Conservation (phyloP, 2,888 invertebrate species). For the Drosophila recens region DNA sequence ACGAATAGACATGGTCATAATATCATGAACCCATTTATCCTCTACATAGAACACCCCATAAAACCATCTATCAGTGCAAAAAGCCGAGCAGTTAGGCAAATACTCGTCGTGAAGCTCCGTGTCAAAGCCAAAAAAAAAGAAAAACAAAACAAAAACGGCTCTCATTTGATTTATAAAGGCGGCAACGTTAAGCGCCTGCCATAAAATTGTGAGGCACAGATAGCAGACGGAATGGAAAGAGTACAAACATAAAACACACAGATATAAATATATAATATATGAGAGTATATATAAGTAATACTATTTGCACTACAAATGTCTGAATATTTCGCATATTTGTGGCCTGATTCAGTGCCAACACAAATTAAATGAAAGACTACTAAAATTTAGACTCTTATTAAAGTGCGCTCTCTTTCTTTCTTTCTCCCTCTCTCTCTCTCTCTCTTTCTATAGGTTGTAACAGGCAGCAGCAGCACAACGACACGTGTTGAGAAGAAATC, state of each 20-base stretch:
- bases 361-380: not conserved
- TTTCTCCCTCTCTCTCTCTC: not conserved
- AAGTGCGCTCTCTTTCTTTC: conserved; percentile 1
- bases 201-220: conserved; percentile 62
- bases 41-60: not conserved
- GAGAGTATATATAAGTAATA: conserved; percentile 14
- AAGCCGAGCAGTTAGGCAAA: conserved; percentile 27
- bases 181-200: conserved; percentile 55
- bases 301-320: conserved; percentile 32
- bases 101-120: conserved; percentile 8
- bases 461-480: conserved; percentile 85
- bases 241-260: conserved; percentile 8
- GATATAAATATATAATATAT: conserved; percentile 12
- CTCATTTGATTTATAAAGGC: conserved; percentile 65
- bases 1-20: not conserved
- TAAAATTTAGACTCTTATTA: conserved; percentile 14
- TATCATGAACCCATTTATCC: not conserved
- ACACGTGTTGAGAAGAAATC: conserved; percentile 85
- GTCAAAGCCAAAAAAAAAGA: conserved; percentile 27
- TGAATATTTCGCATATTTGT: conserved; percentile 40
- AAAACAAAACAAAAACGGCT: conserved; percentile 29
- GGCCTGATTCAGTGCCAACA: conserved; percentile 34
- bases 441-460: conserved; percentile 82
- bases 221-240: conserved; percentile 35
- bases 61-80: conserved; percentile 36